Evolutionary conservation across 2,888 invertebrate species (phyloP), one percentile per base, ranked within the genome.

Genomic region (Mongoloraphidia duomilia): DNA sequence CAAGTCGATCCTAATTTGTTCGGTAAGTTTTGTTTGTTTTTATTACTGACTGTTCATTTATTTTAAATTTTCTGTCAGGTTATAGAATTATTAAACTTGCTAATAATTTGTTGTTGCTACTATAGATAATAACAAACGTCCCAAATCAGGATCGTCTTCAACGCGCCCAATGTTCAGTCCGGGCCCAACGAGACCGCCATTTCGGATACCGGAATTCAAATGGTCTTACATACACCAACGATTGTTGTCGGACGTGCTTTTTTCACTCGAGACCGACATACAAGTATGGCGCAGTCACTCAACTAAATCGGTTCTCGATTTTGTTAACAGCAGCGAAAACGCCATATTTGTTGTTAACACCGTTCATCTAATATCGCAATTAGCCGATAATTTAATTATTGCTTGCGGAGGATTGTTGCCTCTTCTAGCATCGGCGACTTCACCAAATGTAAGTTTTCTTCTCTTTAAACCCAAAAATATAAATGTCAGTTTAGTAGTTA

Each of bases 181-280:
- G 51, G 90, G 92, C 6, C 89, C 92, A 37, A 88, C 92, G 49
- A 78, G 91, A 58, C 94, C 93, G 17, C 94, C 97, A 3, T 98
- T 98, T 72, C 80, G 98, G 56, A 98, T 99, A 65, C 98, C 98
- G 26, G 98, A 98, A 72, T 99, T 99, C 73, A 88, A 94, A 60
- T 99, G 98, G 98, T 98, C 97, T 2, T 91, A 92, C 68, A 92
- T 99, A 57, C 98, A 99, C 70, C 94, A 98, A 68, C 77, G 95
- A 52, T 73, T 99, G 49, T 75, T 99, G 1, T 92, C 94, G 11
- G 98, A 98, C 68, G 87, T 99, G 36, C 74, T 99, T 34, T 93
- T 93, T 69, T 94, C 96, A 0, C 74, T 99, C 50, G 98, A 99
- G 71, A 92, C 92, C 10, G 98, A 98, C 63, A 91, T 98, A 61